Base-by-base conservation (phyloP, 2,113 vertebrate species). In the Ifrita kowaldi region DNA sequence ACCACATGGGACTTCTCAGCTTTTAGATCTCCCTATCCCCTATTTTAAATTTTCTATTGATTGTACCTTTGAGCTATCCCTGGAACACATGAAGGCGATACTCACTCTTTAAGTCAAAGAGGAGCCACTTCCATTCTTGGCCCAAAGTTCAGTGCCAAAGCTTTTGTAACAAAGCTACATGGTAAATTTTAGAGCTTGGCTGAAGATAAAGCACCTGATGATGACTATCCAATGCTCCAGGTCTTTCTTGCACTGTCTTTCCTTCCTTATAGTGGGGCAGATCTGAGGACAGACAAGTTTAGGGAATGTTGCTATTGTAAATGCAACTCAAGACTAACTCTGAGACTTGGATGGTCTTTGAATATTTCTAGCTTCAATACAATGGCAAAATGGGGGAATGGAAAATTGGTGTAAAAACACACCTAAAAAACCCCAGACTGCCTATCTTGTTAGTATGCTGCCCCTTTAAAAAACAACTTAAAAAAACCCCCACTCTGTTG, bases 391-490 rank as follows among this genome's bases (percentile, higher is more conserved):
- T 12, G 12, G 18, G 5, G 10, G 2, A 30, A 28, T n/a, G n/a
- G n/a, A n/a, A n/a, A n/a, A n/a, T n/a, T n/a, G n/a, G n/a, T n/a
- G n/a, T n/a, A n/a, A n/a, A n/a, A n/a, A n/a, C n/a, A 8, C 3
- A 4, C 1, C 0, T 3, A 7, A 8, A 82, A 79, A 21, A 0
- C 0, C 1, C 16, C 52, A 10, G 5, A 59, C 10, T 55, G 24
- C 11, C n/a, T 41, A 7, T 55, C 28, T 59, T 71, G 9, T 85
- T 77, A 49, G 3, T 42, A 14, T 73, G 11, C 27, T 35, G 16
- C 11, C 13, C 12, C 41, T 75, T 78, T 50, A 64, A 89, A 84
- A 68, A 84, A 11, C 8, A 73, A 11, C 10, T 67, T 65, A 47
- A 11, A 17, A 15, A 86, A 33, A 59, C 4, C 22, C 22, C 16